Conservation (phyloP, 2,113 vertebrate genomes). For the Pteronura brasiliensis region DNA sequence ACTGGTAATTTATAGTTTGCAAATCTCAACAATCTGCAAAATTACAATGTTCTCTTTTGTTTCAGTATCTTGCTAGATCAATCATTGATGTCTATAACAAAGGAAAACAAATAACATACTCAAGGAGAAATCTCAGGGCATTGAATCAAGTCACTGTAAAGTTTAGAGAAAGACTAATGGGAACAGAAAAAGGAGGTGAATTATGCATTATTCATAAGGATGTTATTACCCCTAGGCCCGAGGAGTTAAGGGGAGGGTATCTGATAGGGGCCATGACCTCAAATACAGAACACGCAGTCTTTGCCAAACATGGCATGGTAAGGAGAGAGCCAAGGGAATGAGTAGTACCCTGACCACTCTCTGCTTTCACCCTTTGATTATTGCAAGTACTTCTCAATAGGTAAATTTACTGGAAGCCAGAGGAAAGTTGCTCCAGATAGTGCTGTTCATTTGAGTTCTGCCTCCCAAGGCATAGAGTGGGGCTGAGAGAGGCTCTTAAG, state of each 20-base stretch:
- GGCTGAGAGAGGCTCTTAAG: background rate
- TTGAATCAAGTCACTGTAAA: background rate
- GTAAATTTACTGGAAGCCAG: background rate
- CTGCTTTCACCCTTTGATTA: background rate
- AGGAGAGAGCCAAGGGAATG: background rate
- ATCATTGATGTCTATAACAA: background rate
- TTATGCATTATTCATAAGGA: background rate
- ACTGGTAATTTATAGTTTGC: background rate
- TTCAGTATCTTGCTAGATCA: background rate
- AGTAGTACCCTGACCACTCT: background rate
- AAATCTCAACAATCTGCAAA: background rate
- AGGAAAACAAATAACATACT: background rate
- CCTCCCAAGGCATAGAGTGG: background rate
- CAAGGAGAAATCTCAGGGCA: background rate
- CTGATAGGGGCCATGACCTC: background rate
- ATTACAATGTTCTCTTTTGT: background rate
- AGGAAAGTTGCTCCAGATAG: background rate
- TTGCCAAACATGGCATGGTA: background rate
- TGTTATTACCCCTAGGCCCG: background rate
- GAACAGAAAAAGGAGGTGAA: background rate
- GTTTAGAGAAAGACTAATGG: background rate
- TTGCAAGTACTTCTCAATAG: background rate
- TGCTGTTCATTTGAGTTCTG: background rate
- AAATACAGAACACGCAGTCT: background rate
- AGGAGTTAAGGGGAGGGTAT: background rate